Evolutionary conservation across 2,797 vertebrate genomes (phyloP), one percentile per base, ranked within the genome.

Genomic region (Microctenopoma steveboyesi): DNA sequence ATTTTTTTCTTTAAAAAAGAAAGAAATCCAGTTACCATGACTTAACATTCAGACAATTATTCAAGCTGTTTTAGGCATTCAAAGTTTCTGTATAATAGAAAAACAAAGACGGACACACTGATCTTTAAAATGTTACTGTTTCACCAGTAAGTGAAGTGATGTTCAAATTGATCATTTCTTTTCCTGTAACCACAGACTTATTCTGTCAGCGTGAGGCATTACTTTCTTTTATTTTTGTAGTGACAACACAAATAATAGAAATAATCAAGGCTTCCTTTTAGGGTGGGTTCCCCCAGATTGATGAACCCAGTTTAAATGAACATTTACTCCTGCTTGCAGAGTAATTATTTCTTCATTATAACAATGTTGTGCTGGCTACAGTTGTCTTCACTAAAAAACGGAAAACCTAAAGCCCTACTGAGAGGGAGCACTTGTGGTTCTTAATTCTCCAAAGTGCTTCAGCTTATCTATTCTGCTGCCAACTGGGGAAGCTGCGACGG

Each of bases 401-500:
- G 1, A 53, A 64, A 45, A 49, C 45, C 33, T 22, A 27, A 67
- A 54, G 53, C 28, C 1, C 7, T 35, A 35, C 33, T 35, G 33
- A 35, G 7, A 35, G 46, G 48, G 74, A n/a, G 13, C 18, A 18
- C 1, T 22, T 22, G 22, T 22, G 22, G 22, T 22, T 18, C 18
- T 18, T 18, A 18, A 18, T 18, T 18, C 18, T 18, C 18, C 40
- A n/a, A 69, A 30, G 35, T 18, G 51, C 55, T 47, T 35, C 47
- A 43, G 9, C 35, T n/a, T 14, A 64, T 13, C 51, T 66, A 3
- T 22, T 73, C 37, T 61, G 61, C 46, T 16, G 27, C 56, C 46
- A 46, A n/a, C 54, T 47, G 61, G 45, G 30, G 47, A 62, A 57
- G 22, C 40, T 49, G 69, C 51, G 18, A 5, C n/a, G 5, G 66